phyloP scores from a whole-genome alignment of 2,113 vertebrate genomes.

The Nesogale talazaci region DNA sequence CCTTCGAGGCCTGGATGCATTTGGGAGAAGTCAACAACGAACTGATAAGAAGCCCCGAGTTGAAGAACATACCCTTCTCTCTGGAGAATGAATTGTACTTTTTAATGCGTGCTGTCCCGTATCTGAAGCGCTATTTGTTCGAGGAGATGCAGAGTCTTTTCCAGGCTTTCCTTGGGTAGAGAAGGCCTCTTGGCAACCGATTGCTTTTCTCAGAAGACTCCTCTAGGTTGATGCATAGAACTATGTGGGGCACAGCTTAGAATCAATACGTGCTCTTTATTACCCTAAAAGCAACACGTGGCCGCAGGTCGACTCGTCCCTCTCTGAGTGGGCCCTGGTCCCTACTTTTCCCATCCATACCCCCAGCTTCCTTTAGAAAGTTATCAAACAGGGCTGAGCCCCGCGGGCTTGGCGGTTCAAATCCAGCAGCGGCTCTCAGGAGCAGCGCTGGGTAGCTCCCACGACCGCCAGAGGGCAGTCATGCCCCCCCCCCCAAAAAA shows the following conservation, averaged over 20 bases:
- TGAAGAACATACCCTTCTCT: not conserved
- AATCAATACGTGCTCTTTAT: not conserved
- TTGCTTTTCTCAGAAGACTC: conserved; percentile 17
- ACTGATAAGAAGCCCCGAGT: not conserved
- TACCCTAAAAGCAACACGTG: not conserved
- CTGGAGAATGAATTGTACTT: not conserved
- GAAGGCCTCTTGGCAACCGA: not conserved
- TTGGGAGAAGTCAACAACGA: not conserved
- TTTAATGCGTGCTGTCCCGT: fast-evolving
- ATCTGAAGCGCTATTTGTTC: not conserved
- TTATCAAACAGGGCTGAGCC: too few relatives aligned
- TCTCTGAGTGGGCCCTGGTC: not conserved
- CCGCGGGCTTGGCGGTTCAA: too few relatives aligned
- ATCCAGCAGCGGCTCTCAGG: too few relatives aligned
- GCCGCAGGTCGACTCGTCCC: not conserved
- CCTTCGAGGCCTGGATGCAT: not conserved
- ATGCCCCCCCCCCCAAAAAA: too few relatives aligned
- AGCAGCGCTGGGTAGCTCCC: too few relatives aligned
- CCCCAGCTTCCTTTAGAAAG: not conserved
- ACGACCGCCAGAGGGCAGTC: too few relatives aligned
- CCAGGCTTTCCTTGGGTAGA: not conserved
- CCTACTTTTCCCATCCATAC: not conserved
- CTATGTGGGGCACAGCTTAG: not conserved
- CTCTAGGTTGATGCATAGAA: not conserved
- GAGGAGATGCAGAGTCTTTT: not conserved